phyloP scores from a whole-genome alignment of 2,888 invertebrate genomes.

The Macrophya annulata region DNA sequence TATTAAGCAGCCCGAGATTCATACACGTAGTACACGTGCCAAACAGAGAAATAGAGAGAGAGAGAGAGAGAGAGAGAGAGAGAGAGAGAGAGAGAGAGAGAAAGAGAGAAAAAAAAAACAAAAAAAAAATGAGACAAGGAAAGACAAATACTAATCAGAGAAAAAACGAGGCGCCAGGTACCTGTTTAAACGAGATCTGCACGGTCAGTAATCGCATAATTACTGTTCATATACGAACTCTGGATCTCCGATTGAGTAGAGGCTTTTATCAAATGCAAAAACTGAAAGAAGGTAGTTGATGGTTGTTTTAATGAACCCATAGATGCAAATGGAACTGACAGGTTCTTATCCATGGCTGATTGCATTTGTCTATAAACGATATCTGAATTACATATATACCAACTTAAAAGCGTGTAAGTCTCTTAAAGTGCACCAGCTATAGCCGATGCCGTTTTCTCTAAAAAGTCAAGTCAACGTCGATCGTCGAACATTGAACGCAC shows the following conservation, averaged over 20 bases:
- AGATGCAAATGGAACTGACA: background rate
- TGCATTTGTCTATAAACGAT: background rate
- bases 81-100: background rate
- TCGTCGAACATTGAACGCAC: constrained; percentile 5
- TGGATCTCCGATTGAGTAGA: background rate
- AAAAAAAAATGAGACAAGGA: background rate
- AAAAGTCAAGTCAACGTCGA: background rate
- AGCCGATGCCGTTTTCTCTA: background rate
- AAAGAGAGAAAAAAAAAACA: background rate
- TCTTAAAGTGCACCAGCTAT: background rate
- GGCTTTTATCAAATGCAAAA: background rate
- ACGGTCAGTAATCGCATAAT: background rate
- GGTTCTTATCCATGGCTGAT: constrained; percentile 10
- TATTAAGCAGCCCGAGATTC: background rate
- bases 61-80: background rate
- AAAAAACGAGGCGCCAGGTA: background rate
- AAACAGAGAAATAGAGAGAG: background rate
- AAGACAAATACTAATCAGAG: background rate
- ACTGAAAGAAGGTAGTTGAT: background rate
- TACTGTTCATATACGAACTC: background rate
- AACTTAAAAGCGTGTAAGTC: background rate
- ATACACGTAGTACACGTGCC: constrained; percentile 24
- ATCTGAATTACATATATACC: background rate
- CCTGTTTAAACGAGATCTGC: background rate
- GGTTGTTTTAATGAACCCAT: background rate